A percentile compares a stretch with the other conserved stretches of the same genome.
Evolutionary conservation across 2,797 vertebrate genomes (phyloP).

Genomic region (Myripristis murdjan): DNA sequence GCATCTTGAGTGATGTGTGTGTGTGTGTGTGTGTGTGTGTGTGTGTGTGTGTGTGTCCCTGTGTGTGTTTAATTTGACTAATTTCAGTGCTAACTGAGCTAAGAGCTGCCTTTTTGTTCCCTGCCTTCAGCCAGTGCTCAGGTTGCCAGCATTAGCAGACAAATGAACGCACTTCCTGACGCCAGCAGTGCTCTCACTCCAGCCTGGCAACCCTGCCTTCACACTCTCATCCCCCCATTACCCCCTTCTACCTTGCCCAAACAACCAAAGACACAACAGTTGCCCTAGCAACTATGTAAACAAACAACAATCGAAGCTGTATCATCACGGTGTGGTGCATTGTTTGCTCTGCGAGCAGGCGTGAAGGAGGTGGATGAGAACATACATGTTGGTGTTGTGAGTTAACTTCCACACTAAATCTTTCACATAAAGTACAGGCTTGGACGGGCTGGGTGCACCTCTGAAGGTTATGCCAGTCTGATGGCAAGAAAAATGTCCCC

Average conservation of each 20-base stretch:
- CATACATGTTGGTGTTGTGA: conserved; percentile 38
- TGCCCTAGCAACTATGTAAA: conserved; percentile 73
- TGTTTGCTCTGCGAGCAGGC: conserved; percentile 16
- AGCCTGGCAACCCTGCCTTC: background rate
- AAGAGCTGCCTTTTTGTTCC: conserved; percentile 32
- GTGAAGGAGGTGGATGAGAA: conserved; percentile 34
- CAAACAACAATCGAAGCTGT: conserved; percentile 62
- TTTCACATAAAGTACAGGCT: conserved; percentile 51
- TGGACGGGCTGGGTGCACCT: conserved; percentile 55
- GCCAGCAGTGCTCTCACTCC: conserved; percentile 50
- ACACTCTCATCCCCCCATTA: conserved; percentile 34
- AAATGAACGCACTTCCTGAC: conserved; percentile 52
- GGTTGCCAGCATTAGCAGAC: conserved; percentile 51
- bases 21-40: background rate
- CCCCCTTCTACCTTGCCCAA: conserved; percentile 55
- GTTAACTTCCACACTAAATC: conserved; percentile 62
- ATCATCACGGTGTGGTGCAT: conserved; percentile 37
- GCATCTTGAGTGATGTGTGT: no score
- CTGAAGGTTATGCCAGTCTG: conserved; percentile 56
- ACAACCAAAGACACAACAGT: conserved; percentile 77
- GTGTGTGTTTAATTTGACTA: conserved; percentile 9
- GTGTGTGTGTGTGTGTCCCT: conserved; percentile 2
- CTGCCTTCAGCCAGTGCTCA: conserved; percentile 33
- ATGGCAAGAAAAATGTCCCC: conserved; percentile 67
- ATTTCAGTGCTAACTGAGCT: conserved; percentile 4